These are phyloP conservation scores for Diabrotica undecimpunctata DNA, from an alignment of 1,140 invertebrate species.

Conservation along the genomic window DNA sequence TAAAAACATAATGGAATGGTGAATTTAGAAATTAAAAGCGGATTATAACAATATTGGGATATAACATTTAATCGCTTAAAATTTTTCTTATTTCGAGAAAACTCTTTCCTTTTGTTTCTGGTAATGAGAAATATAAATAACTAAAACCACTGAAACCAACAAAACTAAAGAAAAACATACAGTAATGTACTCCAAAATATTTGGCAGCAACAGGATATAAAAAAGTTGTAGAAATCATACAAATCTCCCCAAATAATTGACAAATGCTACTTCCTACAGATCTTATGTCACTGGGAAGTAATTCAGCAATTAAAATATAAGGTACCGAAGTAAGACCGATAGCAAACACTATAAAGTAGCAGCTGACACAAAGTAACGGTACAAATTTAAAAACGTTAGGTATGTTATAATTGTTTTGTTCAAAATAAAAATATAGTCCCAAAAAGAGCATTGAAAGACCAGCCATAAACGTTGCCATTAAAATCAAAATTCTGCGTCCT, in stretches of 20 bases:
- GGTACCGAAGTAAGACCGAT: not conserved
- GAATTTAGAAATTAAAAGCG: no score
- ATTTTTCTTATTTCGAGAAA: not conserved
- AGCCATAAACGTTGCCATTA: constrained; percentile 66
- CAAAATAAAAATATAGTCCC: constrained; percentile 61
- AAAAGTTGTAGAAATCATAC: not conserved
- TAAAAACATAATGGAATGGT: no score
- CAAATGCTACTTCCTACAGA: not conserved
- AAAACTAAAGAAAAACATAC: not conserved
- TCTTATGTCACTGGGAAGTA: not conserved
- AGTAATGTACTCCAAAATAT: constrained; percentile 5
- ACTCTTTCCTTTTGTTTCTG: constrained; percentile 8
- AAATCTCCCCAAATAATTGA: not conserved
- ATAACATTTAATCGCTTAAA: no score
- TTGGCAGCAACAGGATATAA: not conserved
- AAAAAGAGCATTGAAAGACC: constrained; percentile 49
- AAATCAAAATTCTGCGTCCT: constrained; percentile 68
- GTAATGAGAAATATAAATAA: not conserved
- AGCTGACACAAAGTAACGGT: constrained; percentile 49
- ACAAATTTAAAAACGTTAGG: constrained; percentile 56
- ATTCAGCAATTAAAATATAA: not conserved
- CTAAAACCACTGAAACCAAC: not conserved
- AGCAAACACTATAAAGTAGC: not conserved
- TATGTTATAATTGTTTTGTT: constrained; percentile 48
- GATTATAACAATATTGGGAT: no score